Evolutionary conservation across 2,797 vertebrate genomes (phyloP), one percentile per base, ranked within the genome.

Genomic region (Manis javanica): DNA sequence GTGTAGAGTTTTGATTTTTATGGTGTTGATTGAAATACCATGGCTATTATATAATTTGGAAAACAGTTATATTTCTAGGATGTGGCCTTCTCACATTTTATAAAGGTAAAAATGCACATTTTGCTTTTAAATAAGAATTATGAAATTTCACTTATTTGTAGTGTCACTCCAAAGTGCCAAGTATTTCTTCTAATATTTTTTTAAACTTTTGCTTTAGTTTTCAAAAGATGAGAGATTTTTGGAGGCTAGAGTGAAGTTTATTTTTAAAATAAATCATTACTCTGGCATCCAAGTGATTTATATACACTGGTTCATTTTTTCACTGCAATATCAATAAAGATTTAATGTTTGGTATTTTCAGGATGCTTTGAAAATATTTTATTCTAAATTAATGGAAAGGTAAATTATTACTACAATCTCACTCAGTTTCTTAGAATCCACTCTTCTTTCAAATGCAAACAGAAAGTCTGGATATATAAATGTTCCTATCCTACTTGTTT

Each of bases 341-440:
- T 89, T 87, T 49, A 7, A 49, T 96, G 66, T 37, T 0, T 77
- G 16, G 0, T 68, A 37, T 29, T 29, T 96, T 78, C 53, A 53
- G 39, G 93, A 94, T 91, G 0, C 0, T 86, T 42, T 34, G 59
- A n/a, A 77, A 95, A 51, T 77, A 75, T 84, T 96, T 90, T 87
- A 10, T 59, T 94, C 29, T 72, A 92, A 87, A 79, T 37, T 46
- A 61, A 90, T 90, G 37, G 9, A 61, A 53, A 61, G 21, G 64
- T 14, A 90, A 90, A 59, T 69, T 31, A 55, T 29, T 69, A 13
- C n/a, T 49, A 18, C 68, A 53, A 23, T 61, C 37, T 37, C 49
- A 90, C 5, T 29, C 26, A 86, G 7, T 89, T 55, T 12, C 13
- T 24, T 89, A 55, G n/a, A 72, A 79, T 39, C 7, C 2, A 49